A percentile compares a stretch with the other conserved stretches of the same genome.
Conservation (phyloP, 1,140 invertebrate genomes). For the Marisa cornuarietis region DNA sequence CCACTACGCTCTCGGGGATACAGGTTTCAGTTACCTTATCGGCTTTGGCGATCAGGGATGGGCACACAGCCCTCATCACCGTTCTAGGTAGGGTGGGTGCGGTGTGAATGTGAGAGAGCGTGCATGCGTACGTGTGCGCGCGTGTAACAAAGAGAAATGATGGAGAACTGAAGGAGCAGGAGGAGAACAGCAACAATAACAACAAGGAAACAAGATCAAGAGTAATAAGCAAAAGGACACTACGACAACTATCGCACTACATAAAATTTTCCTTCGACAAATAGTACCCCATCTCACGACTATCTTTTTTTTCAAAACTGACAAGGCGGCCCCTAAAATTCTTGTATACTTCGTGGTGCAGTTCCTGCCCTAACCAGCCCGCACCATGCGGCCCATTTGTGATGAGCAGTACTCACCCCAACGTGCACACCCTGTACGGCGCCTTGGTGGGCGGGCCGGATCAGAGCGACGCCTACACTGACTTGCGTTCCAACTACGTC, state of each 20-base stretch:
- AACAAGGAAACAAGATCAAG: background rate
- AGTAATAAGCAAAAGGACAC: background rate
- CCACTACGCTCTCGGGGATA: conserved; percentile 72
- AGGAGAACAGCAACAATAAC: too few species aligned
- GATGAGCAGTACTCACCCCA: conserved; percentile 25
- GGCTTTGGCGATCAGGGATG: conserved; percentile 73
- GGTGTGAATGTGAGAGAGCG: too few species aligned
- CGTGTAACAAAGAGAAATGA: too few species aligned
- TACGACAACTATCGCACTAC: too few species aligned
- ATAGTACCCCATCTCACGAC: background rate
- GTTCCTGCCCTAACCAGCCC: conserved; percentile 48
- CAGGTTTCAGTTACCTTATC: conserved; percentile 73
- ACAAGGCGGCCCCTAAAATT: background rate
- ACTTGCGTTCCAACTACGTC: conserved; percentile 53
- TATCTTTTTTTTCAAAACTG: background rate
- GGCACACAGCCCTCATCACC: conserved; percentile 66
- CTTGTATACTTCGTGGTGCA: conserved; percentile 12
- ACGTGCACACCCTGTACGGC: conserved; percentile 42
- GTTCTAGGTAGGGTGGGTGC: conserved; percentile 38
- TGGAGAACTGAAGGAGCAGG: too few species aligned
- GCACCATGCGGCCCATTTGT: conserved; percentile 35
- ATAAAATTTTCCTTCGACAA: too few species aligned
- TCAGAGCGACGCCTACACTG: conserved; percentile 45
- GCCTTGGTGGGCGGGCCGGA: conserved; percentile 63
- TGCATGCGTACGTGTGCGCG: too few species aligned